These are phyloP conservation scores for Choloepus didactylus DNA, from an alignment of 2,797 vertebrate species.

Conservation along the genomic window DNA sequence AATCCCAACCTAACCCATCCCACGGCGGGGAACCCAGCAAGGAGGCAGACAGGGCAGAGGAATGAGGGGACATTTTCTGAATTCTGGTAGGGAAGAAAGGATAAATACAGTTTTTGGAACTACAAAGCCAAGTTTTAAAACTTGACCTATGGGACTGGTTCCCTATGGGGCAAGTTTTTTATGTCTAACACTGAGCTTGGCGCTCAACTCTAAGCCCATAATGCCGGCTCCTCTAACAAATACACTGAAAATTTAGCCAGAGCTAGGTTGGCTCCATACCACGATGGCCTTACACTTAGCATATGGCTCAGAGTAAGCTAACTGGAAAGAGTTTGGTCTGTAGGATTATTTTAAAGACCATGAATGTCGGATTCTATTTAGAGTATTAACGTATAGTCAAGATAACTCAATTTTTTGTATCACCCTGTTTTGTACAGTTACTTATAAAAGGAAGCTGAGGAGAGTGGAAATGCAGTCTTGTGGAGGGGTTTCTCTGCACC, in stretches of 20 bases:
- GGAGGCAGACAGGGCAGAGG: neutral
- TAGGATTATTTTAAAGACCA: conserved; percentile 22
- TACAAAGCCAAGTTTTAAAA: neutral
- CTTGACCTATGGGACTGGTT: neutral
- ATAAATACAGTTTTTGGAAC: neutral
- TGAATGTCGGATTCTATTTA: conserved; percentile 58
- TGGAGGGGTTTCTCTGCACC: neutral
- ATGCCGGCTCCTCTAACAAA: neutral
- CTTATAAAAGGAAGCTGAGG: conserved; percentile 66
- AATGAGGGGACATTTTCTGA: neutral
- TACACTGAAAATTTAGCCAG: conserved; percentile 58
- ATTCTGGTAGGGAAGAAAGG: neutral
- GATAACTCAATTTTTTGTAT: conserved; percentile 41
- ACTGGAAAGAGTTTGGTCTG: neutral
- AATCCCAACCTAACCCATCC: neutral
- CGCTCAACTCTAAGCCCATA: neutral
- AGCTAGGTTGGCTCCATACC: neutral
- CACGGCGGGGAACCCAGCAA: neutral
- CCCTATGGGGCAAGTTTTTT: neutral
- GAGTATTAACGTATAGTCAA: conserved; percentile 55
- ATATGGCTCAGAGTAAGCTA: neutral
- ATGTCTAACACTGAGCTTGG: neutral
- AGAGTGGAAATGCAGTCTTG: neutral
- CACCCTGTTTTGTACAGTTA: conserved; percentile 51
- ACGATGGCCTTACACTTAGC: conserved; percentile 16